Evolutionary conservation across 1,140 invertebrate genomes (phyloP), one percentile per base, ranked within the genome.

Genomic region (Periplaneta americana): DNA sequence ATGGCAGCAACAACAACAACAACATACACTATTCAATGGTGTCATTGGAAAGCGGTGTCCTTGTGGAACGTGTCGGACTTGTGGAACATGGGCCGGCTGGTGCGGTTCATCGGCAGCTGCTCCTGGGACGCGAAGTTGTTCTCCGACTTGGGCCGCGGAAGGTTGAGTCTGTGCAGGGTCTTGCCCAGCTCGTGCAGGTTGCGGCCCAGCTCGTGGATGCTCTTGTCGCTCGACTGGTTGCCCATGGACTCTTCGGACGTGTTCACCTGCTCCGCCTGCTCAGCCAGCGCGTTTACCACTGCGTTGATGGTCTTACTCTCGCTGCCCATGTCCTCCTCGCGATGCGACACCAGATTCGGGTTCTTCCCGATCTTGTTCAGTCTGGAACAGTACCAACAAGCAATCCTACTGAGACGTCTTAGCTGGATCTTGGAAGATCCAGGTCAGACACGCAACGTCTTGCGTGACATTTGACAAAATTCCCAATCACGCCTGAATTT

Each of bases 341-440:
- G 92, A 86, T 97, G 96, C 83, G 96, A 95, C 83, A 99, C 96
- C 84, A 99, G 93, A 87, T 97, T 98, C 75, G 98, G 97, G 91
- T 99, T 98, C 91, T 99, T 99, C 78, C 98, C 98, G 87, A 99
- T 98, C 91, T 99, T 99, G 90, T 98, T 98, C 84, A 99, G 91
- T 90, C 96, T 94, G 88, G 74, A 88, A 82, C 34, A 82, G 17
- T 34, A 82, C 33, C 34, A 33, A 32, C 28, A 78, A 77, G 48
- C 48, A n/a, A 66, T 66, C 48, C 48, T 66, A 66, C 34, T 74
- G 36, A 66, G 48, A 66, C 22, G 48, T 66, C 48, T 66, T 66
- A 66, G 48, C 48, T 28, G 48, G 48, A 66, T 66, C 48, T 66
- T 66, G 48, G 48, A 66, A 66, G 48, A 66, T 66, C 48, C 48